Base-by-base conservation (phyloP, 2,888 invertebrate species). In the Ectemnius lituratus region DNA sequence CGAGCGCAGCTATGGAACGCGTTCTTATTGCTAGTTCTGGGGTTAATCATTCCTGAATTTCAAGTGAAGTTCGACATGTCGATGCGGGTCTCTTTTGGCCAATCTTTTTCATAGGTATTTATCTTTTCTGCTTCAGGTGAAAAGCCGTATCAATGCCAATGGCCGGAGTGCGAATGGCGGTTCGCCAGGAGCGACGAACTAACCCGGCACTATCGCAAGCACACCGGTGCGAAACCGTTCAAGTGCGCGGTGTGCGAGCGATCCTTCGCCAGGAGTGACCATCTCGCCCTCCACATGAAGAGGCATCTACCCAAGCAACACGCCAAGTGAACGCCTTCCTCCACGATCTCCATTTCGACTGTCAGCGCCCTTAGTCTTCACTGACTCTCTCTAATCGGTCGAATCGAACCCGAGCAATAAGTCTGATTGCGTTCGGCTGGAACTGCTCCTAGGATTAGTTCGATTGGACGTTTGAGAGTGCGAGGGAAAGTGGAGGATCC, bases 141-240 rank as follows among this genome's bases (percentile, higher is more conserved):
- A 92, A 99, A 99, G 92, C 98, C 98, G 81, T 99, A 98, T 92
- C 97, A 97, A 90, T 98, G 98, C 92, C 97, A 97, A 90, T 98
- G 98, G 98, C 97, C 97, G 62, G 98, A 98, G 89, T 99, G 98
- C 92, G 97, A 98, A 90, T 99, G 98, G 98, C 94, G 98, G 88
- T 98, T 98, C 91, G 98, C 98, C 70, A 94, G 98, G 75, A 97
- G 97, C 60, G 98, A 98, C 92, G 98, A 98, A 92, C 92, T 98
- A 90, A 98, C 98, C 73, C 95, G 98, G 85, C 98, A 98, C 91
- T 98, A 97, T 92, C 94, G 98, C 88, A 98, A 98, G 92, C 98
- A 98, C 92, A 98, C 98, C 0, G 98, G 98, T 46, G 97, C 97
- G 73, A 98, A 98, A 91, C 98, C 98, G 45, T 98, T 98, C 94